Percentiles rank a stretch among this genome's conserved stretches.
Conservation (phyloP, 2,797 vertebrate genomes). For the Centropyge bicolor region DNA sequence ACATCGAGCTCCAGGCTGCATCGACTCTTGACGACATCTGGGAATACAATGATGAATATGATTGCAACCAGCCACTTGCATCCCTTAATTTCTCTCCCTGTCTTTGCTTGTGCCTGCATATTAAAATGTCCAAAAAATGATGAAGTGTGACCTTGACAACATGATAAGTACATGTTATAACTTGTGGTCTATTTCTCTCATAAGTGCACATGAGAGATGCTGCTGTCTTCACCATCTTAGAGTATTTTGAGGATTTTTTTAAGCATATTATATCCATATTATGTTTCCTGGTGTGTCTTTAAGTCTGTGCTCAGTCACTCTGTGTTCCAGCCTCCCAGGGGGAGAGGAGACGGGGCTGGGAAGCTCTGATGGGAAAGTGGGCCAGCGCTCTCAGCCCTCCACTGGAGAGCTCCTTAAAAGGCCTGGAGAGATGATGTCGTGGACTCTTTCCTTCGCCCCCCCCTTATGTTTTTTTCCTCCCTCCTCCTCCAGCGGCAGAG, state of each 20-base stretch:
- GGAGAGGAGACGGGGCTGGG: conserved; percentile 69
- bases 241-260: conserved; percentile 15
- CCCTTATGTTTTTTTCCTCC: conserved; percentile 56
- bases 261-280: conserved; percentile 42
- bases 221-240: neutral
- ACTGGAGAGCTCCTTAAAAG: conserved; percentile 89
- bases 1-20: conserved; percentile 48
- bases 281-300: conserved; percentile 48
- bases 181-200: conserved; percentile 9
- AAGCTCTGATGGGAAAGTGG: conserved; percentile 84
- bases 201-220: conserved; percentile 27
- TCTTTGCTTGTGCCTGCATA: conserved; percentile 34
- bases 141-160: conserved; percentile 57
- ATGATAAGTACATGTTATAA: conserved; percentile 31
- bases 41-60: conserved; percentile 67
- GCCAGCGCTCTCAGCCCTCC: conserved; percentile 81
- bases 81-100: conserved; percentile 30
- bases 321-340: conserved; percentile 68
- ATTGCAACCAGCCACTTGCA: conserved; percentile 44
- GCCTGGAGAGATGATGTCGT: conserved; percentile 86
- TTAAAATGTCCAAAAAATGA: conserved; percentile 55
- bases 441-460: conserved; percentile 64
- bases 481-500: conserved; percentile 56
- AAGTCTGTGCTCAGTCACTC: conserved; percentile 58
- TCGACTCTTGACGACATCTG: conserved; percentile 61